These are phyloP conservation scores for Galaxea fascicularis DNA, from an alignment of 92 coral and sea anemone species.

Conservation along the genomic window DNA sequence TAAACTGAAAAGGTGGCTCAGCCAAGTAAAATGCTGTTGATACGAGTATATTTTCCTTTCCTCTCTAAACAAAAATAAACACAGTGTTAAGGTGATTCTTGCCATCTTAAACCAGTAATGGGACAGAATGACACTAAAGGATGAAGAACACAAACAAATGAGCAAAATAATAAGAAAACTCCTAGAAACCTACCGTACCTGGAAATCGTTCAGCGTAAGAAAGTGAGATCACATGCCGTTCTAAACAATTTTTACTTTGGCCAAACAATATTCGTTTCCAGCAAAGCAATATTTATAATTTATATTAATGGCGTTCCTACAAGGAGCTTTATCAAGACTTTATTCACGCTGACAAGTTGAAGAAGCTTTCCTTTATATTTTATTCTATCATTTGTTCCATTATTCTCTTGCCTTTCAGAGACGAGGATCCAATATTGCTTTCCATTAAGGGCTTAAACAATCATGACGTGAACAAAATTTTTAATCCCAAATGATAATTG, in stretches of 20 bases:
- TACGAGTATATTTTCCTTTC: not conserved
- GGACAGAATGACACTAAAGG: too few relatives aligned
- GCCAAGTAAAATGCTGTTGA: too few relatives aligned
- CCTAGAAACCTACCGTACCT: not conserved
- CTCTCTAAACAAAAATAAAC: too few relatives aligned
- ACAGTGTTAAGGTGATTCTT: not conserved
- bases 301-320: not conserved
- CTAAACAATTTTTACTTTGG: not conserved
- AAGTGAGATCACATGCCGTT: not conserved
- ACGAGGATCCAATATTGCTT: slow-evolving; percentile 12
- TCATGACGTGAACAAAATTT: not conserved
- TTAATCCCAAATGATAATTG: slow-evolving; percentile 2
- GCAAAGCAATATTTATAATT: not conserved
- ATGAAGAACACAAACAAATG: not conserved
- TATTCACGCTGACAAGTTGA: slow-evolving; percentile 10
- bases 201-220: not conserved
- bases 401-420: not conserved
- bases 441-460: slow-evolving; percentile 20
- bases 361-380: slow-evolving; percentile 12
- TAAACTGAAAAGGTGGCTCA: too few relatives aligned
- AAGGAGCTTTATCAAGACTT: not conserved
- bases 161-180: not conserved
- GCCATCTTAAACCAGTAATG: not conserved
- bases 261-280: not conserved
- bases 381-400: not conserved